Conservation (phyloP, 2,113 vertebrate species). For the Delphinapterus leucas region DNA sequence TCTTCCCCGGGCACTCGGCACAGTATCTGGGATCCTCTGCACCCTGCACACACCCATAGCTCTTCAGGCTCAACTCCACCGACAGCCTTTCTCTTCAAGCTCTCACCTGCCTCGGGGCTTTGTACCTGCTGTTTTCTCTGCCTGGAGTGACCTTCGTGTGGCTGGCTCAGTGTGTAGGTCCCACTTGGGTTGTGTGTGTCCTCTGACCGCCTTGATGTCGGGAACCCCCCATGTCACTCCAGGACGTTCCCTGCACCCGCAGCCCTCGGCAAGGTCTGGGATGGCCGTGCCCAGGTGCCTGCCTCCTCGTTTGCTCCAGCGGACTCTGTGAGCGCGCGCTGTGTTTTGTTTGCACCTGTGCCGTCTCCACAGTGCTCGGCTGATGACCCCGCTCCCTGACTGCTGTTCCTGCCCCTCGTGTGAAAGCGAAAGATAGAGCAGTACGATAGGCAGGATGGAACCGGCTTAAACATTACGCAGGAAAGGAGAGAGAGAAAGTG, state of each 20-base stretch:
- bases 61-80: background rate
- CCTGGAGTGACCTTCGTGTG: background rate
- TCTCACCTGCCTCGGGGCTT: background rate
- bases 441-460: fast-evolving
- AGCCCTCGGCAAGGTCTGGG: background rate
- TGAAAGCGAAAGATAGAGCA: background rate
- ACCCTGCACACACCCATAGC: background rate
- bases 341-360: background rate
- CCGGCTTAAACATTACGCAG: background rate
- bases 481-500: background rate
- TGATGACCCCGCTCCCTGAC: no score
- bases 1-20: background rate
- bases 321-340: background rate
- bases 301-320: background rate
- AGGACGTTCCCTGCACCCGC: background rate
- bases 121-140: background rate
- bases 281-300: background rate
- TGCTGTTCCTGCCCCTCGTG: background rate
- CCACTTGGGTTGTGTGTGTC: background rate
- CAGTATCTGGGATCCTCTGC: background rate
- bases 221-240: background rate
- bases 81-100: background rate
- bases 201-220: background rate
- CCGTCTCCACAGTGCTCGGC: no score
- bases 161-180: background rate